These are phyloP conservation scores for Drosophila triauraria DNA, from an alignment of 1,140 invertebrate genomes.

Conservation along the genomic window DNA sequence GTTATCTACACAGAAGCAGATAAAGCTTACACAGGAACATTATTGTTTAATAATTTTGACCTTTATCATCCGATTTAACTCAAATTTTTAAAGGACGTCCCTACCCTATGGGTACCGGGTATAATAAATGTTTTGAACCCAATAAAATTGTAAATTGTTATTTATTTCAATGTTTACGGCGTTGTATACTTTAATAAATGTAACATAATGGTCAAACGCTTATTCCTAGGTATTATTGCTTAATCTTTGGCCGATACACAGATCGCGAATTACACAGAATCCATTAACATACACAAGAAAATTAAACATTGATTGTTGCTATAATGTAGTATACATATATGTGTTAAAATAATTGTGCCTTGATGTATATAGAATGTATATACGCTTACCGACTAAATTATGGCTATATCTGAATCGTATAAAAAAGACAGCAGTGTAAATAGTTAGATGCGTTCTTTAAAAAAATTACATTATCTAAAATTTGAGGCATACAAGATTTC, in stretches of 20 bases:
- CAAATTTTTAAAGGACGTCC: too few relatives aligned
- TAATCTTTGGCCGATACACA: conserved; percentile 80
- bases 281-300: conserved; percentile 41
- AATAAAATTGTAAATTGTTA: conserved; percentile 1
- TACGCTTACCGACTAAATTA: conserved; percentile 30
- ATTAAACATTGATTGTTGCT: conserved; percentile 47
- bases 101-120: too few relatives aligned
- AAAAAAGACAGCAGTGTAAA: conserved; percentile 49
- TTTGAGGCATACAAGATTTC: conserved; percentile 35
- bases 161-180: not conserved
- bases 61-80: too few relatives aligned
- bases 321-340: conserved; percentile 20
- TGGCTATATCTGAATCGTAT: conserved; percentile 50
- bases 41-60: too few relatives aligned
- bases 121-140: conserved; percentile 50
- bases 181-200: conserved; percentile 2
- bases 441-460: conserved; percentile 25
- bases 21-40: too few relatives aligned
- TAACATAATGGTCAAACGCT: conserved; percentile 32
- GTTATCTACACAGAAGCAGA: too few relatives aligned
- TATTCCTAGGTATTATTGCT: conserved; percentile 76
- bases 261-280: conserved; percentile 72
- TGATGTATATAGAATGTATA: conserved; percentile 18
- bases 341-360: conserved; percentile 21
- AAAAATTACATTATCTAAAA: conserved; percentile 59